Percentiles rank a stretch among this genome's conserved stretches.
Evolutionary conservation across 2,797 vertebrate genomes (phyloP).

Genomic region (Novumbra hubbsi): DNA sequence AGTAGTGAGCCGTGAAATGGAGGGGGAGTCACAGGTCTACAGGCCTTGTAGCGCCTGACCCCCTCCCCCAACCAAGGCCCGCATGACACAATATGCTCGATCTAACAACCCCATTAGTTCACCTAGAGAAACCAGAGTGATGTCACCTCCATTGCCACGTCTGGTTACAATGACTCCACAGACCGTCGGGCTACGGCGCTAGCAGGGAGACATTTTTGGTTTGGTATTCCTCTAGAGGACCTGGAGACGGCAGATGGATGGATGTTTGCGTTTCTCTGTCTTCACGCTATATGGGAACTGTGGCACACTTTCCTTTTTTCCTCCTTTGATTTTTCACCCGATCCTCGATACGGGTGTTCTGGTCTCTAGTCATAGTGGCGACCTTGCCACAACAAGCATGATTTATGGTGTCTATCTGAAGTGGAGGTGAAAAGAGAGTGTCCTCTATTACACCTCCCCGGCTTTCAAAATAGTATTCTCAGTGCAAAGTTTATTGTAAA

Average conservation of each 20-base stretch:
- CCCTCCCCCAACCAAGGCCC: not conserved
- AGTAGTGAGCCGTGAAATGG: not conserved
- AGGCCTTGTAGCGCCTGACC: not conserved
- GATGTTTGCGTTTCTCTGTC: slow-evolving; percentile 28
- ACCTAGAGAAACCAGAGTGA: not conserved
- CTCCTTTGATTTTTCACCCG: not conserved
- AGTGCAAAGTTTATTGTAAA: no score
- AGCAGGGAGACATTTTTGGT: slow-evolving; percentile 15
- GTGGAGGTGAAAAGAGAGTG: no score
- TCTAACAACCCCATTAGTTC: not conserved
- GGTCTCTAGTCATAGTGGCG: not conserved
- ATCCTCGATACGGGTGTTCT: not conserved
- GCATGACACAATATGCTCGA: not conserved
- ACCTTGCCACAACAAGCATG: slow-evolving; percentile 1
- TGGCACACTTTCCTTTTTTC: not conserved
- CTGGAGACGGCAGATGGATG: slow-evolving; percentile 7
- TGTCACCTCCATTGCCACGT: not conserved
- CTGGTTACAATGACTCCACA: not conserved
- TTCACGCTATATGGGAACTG: slow-evolving; percentile 14
- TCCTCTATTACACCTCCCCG: no score
- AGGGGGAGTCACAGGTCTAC: not conserved
- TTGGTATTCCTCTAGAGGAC: slow-evolving; percentile 28
- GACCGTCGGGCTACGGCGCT: slow-evolving; percentile 27
- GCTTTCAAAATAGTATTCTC: no score
- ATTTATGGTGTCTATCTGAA: not conserved